Evolutionary conservation across 2,113 vertebrate species (phyloP).

Genomic region (Tragulus kanchil): DNA sequence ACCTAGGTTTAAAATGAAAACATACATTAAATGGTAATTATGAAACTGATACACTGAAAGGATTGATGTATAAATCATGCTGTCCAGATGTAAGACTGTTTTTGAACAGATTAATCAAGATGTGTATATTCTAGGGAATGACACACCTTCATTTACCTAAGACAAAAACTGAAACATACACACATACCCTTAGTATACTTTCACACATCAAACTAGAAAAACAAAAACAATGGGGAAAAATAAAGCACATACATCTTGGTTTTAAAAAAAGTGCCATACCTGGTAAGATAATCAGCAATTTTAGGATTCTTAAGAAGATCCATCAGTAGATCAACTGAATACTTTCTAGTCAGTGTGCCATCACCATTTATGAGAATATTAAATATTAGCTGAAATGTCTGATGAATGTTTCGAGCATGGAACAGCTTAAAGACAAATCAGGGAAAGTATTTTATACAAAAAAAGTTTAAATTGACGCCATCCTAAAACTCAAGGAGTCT

Average conservation of each 20-base stretch:
- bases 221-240: not conserved
- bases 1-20: conserved; percentile 87
- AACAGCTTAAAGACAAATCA: conserved; percentile 91
- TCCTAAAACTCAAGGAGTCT: not conserved
- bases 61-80: not conserved
- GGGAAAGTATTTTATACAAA: conserved; percentile 53
- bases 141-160: not conserved
- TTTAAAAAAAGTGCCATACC: conserved; percentile 85
- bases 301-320: conserved; percentile 96
- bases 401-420: conserved; percentile 97
- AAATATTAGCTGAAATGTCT: conserved; percentile 99
- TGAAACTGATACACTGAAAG: not conserved
- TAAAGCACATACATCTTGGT: not conserved
- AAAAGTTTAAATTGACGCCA: not conserved
- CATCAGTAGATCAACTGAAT: conserved; percentile 95
- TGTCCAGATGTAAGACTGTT: conserved; percentile 30
- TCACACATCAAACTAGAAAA: conserved; percentile 50
- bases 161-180: not conserved
- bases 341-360: conserved; percentile 95
- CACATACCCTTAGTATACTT: not conserved
- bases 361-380: conserved; percentile 98
- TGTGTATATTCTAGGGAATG: not conserved
- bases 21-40: not conserved
- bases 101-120: conserved; percentile 20
- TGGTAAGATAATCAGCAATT: conserved; percentile 94